phyloP scores from a whole-genome alignment of 2,113 vertebrate species.

The Mus spicilegus region DNA sequence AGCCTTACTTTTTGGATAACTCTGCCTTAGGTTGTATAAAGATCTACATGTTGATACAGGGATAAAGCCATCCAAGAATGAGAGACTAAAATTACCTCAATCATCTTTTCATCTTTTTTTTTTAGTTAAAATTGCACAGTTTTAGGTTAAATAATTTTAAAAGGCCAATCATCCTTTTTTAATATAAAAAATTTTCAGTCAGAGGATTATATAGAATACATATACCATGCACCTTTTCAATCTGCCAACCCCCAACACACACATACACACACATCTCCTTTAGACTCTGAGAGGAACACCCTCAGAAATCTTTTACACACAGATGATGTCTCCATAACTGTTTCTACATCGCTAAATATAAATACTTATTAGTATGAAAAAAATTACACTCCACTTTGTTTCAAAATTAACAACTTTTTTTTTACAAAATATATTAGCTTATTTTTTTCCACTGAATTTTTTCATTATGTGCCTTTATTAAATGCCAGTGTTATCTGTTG shows the following conservation, averaged over 20 bases:
- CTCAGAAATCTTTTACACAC: not conserved
- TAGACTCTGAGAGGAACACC: fast-evolving
- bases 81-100: constrained; percentile 35
- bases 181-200: not conserved
- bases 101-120: not conserved
- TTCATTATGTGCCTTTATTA: not conserved
- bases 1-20: not conserved
- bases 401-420: constrained; percentile 29
- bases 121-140: not conserved
- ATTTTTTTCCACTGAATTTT: not conserved
- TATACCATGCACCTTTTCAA: not conserved
- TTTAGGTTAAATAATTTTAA: not conserved
- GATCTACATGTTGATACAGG: not conserved
- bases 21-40: not conserved
- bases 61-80: not conserved
- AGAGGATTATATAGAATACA: not conserved
- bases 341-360: not conserved
- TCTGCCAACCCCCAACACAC: not conserved
- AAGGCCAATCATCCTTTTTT: not conserved
- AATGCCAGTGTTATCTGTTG: not conserved
- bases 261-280: not conserved
- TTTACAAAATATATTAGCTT: not conserved
- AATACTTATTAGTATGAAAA: not conserved
- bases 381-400: not conserved
- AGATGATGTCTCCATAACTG: not conserved